Conservation (phyloP, 2,113 vertebrate species). For the Axis porcinus region DNA sequence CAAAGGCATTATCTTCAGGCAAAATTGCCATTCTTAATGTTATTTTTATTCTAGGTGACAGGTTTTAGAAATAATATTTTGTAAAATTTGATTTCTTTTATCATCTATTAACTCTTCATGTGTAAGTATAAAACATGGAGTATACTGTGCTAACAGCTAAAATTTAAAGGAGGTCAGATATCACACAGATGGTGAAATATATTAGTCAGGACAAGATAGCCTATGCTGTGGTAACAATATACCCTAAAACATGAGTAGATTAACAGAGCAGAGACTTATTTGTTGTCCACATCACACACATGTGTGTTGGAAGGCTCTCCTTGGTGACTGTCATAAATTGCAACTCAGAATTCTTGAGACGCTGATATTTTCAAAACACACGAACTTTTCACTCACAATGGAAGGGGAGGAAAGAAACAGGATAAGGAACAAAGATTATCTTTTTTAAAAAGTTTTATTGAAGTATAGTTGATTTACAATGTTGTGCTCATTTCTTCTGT, state of each 20-base stretch:
- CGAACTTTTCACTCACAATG: neutral
- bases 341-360: neutral
- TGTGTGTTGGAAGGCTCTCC: neutral
- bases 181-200: neutral
- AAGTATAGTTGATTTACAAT: neutral
- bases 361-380: neutral
- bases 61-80: neutral
- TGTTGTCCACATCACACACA: neutral
- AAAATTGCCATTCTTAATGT: neutral
- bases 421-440: neutral
- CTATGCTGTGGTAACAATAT: neutral
- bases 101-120: neutral
- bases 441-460: neutral
- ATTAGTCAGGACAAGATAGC: neutral
- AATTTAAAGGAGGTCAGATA: neutral
- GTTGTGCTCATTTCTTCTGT: neutral
- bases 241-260: neutral
- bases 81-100: neutral
- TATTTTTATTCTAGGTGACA: neutral
- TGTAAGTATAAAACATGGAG: neutral
- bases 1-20: neutral
- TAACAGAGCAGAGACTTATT: neutral
- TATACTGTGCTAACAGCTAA: neutral
- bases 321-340: neutral
- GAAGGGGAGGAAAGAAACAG: neutral